Conservation (phyloP, 2,113 vertebrate species). For the Jaculus jaculus region DNA sequence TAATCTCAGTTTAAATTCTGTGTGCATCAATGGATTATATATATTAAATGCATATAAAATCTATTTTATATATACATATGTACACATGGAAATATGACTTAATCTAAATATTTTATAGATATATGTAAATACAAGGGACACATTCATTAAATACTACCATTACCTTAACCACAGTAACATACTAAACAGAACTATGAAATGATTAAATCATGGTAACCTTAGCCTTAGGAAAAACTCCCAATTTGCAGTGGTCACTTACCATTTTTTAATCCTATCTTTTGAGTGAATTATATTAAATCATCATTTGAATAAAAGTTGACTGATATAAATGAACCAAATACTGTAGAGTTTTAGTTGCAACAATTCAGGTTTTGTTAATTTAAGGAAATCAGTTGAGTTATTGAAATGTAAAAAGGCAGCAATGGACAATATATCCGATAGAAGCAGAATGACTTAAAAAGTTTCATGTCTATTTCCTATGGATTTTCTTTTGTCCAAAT, state of each 20-base stretch:
- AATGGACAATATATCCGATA: background rate
- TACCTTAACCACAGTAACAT: background rate
- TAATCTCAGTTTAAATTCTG: background rate
- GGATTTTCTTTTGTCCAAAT: background rate
- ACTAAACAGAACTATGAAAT: background rate
- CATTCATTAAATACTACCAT: background rate
- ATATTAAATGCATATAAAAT: background rate
- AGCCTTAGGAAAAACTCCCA: background rate
- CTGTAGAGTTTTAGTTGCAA: background rate
- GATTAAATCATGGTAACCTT: background rate
- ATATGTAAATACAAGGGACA: background rate
- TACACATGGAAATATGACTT: background rate
- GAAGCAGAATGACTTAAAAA: background rate
- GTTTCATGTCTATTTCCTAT: constrained; percentile 17
- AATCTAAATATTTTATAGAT: background rate
- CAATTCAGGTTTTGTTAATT: background rate
- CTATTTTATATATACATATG: background rate
- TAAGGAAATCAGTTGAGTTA: constrained; percentile 11
- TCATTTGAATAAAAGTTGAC: constrained; percentile 1
- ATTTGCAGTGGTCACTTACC: background rate
- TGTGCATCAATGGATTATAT: background rate
- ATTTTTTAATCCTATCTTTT: background rate
- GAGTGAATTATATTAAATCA: background rate
- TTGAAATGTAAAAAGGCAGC: background rate
- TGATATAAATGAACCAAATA: background rate